Conservation (phyloP, 2,797 vertebrate species). For the Fringilla coelebs region DNA sequence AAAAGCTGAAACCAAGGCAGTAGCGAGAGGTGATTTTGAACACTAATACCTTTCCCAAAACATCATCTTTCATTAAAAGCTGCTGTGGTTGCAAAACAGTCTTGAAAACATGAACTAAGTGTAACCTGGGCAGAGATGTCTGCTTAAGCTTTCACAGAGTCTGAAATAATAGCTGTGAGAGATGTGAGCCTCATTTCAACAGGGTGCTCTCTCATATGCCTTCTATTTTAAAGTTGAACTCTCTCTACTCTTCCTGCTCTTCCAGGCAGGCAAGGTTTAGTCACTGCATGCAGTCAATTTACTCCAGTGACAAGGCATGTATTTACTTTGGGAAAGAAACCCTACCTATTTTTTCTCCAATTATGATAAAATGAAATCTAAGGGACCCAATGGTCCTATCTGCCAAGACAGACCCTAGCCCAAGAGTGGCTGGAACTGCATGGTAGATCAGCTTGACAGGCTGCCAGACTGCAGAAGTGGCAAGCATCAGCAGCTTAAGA, state of each 20-base stretch:
- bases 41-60: background rate
- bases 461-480: background rate
- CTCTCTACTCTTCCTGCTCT: background rate
- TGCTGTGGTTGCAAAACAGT: background rate
- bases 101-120: background rate
- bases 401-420: background rate
- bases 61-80: background rate
- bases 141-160: background rate
- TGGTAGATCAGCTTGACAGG: background rate
- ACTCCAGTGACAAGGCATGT: background rate
- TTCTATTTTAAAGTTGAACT: background rate
- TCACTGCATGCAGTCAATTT: background rate
- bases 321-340: slow-evolving; percentile 1
- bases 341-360: background rate
- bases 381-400: background rate
- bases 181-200: background rate
- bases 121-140: background rate
- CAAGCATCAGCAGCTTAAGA: background rate
- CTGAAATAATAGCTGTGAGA: background rate
- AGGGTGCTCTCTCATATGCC: background rate
- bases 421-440: background rate
- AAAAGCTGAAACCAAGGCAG: background rate
- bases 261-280: background rate
- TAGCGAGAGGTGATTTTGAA: background rate
- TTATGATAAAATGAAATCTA: background rate